Percentiles rank a stretch among this genome's conserved stretches.
Conservation (phyloP, 2,797 vertebrate species). For the Sternarchorhynchus goeldii region DNA sequence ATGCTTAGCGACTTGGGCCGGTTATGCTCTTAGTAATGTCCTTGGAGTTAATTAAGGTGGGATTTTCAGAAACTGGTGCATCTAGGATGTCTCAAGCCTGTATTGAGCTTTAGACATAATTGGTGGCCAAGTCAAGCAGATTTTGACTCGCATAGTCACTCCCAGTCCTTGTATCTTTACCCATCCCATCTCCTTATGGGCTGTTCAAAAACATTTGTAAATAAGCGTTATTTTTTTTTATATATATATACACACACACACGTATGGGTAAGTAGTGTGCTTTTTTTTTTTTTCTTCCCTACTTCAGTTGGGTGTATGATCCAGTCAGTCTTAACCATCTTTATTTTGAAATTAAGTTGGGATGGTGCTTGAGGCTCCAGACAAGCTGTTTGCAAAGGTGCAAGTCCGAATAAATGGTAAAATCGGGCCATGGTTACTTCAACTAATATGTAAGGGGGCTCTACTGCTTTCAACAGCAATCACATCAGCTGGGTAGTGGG, state of each 20-base stretch:
- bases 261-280: conserved; percentile 80
- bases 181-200: conserved; percentile 51
- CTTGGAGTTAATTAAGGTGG: neutral
- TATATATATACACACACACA: conserved; percentile 68
- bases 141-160: conserved; percentile 55
- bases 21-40: conserved; percentile 22
- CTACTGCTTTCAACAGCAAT: no score
- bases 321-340: conserved; percentile 63
- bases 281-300: conserved; percentile 66
- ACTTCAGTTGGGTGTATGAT: conserved; percentile 71
- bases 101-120: conserved; percentile 58
- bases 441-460: no score
- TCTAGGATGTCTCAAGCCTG: conserved; percentile 49
- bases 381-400: conserved; percentile 10
- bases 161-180: conserved; percentile 60
- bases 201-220: conserved; percentile 71
- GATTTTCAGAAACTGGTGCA: conserved; percentile 50
- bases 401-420: conserved; percentile 21
- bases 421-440: neutral
- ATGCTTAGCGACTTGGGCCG: conserved; percentile 41
- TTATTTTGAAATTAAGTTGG: conserved; percentile 31
- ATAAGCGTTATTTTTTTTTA: conserved; percentile 73
- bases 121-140: conserved; percentile 57
- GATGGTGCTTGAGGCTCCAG: conserved; percentile 26
- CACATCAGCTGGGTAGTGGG: neutral